A percentile compares a stretch with the other conserved stretches of the same genome.
Evolutionary conservation across 2,113 vertebrate species (phyloP).

Genomic region (Clarias macrocephalus): DNA sequence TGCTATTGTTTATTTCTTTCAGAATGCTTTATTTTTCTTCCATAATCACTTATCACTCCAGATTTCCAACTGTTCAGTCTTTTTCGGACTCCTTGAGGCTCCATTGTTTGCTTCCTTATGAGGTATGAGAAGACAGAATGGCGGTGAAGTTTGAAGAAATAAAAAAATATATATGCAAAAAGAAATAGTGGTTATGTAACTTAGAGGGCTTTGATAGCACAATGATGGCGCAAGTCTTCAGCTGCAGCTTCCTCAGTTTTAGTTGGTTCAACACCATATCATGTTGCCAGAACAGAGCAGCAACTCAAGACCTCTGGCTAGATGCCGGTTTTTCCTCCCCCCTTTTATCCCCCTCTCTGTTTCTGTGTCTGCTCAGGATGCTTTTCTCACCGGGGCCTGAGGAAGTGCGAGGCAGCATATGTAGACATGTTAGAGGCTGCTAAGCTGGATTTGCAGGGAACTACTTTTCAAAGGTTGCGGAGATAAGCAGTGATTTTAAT

Average conservation of each 20-base stretch:
- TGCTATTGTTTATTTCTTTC: slow-evolving; percentile 19
- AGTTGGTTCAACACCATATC: background rate
- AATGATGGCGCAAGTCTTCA: background rate
- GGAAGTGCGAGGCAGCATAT: slow-evolving; percentile 14
- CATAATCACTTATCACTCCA: background rate
- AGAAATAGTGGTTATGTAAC: background rate
- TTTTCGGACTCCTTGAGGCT: slow-evolving; percentile 26
- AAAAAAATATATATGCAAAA: background rate
- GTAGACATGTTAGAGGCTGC: slow-evolving; percentile 38
- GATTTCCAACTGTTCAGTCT: slow-evolving; percentile 33
- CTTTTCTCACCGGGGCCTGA: background rate
- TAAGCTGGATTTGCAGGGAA: slow-evolving; percentile 53
- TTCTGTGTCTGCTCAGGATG: slow-evolving; percentile 2
- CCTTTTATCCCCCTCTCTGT: background rate
- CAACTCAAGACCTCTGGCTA: slow-evolving; percentile 8
- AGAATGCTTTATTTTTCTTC: background rate
- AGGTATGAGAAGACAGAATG: background rate
- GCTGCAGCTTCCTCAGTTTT: slow-evolving; percentile 6
- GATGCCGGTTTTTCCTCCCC: background rate
- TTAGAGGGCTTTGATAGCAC: background rate
- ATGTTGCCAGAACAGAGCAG: slow-evolving; percentile 12
- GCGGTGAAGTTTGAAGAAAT: background rate
- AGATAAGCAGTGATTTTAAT: slow-evolving; percentile 56
- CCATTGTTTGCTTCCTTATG: slow-evolving; percentile 14
- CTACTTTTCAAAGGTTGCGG: slow-evolving; percentile 34